These are phyloP conservation scores for Stictonetta naevosa DNA, from an alignment of 2,113 vertebrate genomes.

Conservation along the genomic window DNA sequence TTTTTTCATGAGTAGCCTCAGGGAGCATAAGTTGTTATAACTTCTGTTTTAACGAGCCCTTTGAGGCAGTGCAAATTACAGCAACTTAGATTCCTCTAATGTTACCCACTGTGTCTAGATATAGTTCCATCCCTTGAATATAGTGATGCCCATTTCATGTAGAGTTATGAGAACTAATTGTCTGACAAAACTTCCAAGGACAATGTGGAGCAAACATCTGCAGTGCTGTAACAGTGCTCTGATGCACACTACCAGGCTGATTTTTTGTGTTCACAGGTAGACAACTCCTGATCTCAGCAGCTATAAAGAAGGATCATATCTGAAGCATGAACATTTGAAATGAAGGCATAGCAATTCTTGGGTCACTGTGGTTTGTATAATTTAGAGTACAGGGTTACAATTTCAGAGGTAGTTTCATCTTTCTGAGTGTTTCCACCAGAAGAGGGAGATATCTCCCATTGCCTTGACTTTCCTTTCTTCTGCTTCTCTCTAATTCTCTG, in stretches of 20 bases:
- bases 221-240: neutral
- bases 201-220: neutral
- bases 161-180: neutral
- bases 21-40: constrained; percentile 10
- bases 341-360: neutral
- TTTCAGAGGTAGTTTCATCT: neutral
- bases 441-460: neutral
- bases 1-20: constrained; percentile 29
- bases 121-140: neutral
- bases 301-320: neutral
- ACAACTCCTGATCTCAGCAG: neutral
- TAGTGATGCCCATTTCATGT: neutral
- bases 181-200: neutral
- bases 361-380: neutral
- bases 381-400: neutral
- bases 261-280: neutral
- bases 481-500: neutral
- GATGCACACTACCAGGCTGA: neutral
- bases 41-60: neutral
- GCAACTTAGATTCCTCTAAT: neutral
- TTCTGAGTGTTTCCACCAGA: neutral
- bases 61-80: neutral
- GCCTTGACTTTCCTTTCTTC: neutral
- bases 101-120: neutral
- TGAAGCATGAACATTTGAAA: neutral